Percentiles rank a stretch among this genome's conserved stretches.
phyloP scores from a whole-genome alignment of 2,888 invertebrate species.

The Megaustenia siamemsis region DNA sequence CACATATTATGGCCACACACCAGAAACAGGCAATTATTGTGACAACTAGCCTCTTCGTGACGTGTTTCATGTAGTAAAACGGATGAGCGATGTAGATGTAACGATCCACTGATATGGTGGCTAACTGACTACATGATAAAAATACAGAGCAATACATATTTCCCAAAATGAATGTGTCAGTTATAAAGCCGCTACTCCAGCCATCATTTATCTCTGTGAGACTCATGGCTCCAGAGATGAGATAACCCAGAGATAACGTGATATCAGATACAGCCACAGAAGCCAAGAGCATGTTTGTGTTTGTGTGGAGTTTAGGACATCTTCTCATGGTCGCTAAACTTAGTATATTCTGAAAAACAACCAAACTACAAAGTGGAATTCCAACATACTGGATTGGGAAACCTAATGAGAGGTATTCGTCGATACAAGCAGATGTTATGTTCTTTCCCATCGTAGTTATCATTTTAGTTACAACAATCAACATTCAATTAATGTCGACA shows the following conservation, averaged over 20 bases:
- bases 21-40: too few species aligned
- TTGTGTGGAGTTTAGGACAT: not conserved
- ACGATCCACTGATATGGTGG: not conserved
- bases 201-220: not conserved
- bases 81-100: not conserved
- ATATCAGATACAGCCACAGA: not conserved
- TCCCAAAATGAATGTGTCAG: not conserved
- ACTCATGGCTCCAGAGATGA: not conserved
- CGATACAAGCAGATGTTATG: too few species aligned
- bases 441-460: too few species aligned
- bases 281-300: not conserved
- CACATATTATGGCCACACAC: too few species aligned
- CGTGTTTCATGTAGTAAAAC: not conserved
- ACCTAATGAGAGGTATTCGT: too few species aligned
- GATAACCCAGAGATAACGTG: not conserved
- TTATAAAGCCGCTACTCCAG: not conserved
- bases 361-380: not conserved
- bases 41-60: not conserved
- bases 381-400: not conserved
- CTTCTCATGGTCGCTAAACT: not conserved
- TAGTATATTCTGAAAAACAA: not conserved
- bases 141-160: too few species aligned
- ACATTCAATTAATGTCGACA: too few species aligned
- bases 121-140: not conserved
- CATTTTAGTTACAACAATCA: too few species aligned